Conservation (phyloP, 2,113 vertebrate species). For the Myiozetetes cayanensis region DNA sequence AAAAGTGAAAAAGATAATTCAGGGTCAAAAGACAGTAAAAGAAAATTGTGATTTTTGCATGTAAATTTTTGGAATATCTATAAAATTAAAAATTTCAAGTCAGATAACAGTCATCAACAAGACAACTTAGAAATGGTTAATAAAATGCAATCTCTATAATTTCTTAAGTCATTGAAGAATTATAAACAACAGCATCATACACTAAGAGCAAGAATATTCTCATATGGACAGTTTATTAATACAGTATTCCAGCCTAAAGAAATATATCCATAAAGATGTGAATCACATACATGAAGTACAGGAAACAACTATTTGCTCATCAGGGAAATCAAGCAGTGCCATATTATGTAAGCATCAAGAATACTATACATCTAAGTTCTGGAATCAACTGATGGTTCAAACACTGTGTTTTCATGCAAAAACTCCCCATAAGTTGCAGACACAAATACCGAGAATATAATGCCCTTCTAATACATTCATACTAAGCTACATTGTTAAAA, state of each 20-base stretch:
- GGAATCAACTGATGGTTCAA: background rate
- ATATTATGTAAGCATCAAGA: background rate
- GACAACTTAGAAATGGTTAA: background rate
- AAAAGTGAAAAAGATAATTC: background rate
- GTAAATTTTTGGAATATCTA: background rate
- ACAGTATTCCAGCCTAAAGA: background rate
- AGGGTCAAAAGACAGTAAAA: background rate
- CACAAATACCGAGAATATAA: background rate
- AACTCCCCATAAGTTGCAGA: background rate
- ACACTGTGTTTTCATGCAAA: background rate
- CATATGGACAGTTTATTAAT: background rate
- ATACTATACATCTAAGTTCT: background rate
- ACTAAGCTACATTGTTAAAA: background rate
- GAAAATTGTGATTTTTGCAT: background rate
- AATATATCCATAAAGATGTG: background rate
- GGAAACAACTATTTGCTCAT: background rate
- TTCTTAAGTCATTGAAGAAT: background rate
- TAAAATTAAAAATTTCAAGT: background rate
- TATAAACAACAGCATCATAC: background rate
- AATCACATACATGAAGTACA: background rate
- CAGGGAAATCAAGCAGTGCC: background rate
- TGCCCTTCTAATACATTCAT: background rate
- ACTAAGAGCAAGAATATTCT: background rate
- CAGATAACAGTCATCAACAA: background rate
- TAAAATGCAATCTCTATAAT: background rate